Conservation (phyloP, 2,113 vertebrate species). For the Campylomormyrus numenius region DNA sequence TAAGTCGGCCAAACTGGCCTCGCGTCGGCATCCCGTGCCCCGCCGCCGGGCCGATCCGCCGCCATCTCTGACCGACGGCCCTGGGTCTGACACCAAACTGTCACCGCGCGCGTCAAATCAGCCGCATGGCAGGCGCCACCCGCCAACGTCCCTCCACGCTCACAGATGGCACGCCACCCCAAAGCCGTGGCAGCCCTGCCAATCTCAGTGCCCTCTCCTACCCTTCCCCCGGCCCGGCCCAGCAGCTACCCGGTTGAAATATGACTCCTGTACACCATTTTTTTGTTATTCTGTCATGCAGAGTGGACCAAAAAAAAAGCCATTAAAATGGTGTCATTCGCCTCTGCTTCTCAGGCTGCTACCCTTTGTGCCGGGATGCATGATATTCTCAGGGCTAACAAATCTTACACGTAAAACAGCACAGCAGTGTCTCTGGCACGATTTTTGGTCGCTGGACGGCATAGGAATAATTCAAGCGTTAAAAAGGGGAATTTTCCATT, state of each 20-base stretch:
- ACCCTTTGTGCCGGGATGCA: background rate
- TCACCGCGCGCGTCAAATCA: background rate
- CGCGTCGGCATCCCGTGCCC: background rate
- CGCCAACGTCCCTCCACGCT: background rate
- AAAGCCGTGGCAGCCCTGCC: background rate
- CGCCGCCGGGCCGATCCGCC: background rate
- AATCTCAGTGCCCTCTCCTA: background rate
- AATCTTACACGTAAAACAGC: background rate
- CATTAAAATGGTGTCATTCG: background rate
- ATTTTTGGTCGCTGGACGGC: background rate
- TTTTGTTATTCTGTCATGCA: slow-evolving; percentile 1
- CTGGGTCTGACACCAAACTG: slow-evolving; percentile 15
- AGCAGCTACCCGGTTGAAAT: background rate
- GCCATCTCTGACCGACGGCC: background rate
- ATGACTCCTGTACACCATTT: background rate
- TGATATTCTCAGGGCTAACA: background rate
- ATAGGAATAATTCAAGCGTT: background rate
- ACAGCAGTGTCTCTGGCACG: background rate
- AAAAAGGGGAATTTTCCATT: slow-evolving; percentile 6
- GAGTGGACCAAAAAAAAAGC: slow-evolving; percentile 8
- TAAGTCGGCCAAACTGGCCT: background rate
- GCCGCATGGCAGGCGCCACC: background rate
- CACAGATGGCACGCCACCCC: slow-evolving; percentile 14
- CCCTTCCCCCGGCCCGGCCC: background rate
- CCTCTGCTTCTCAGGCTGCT: background rate